A percentile compares a stretch with the other conserved stretches of the same genome.
phyloP scores from a whole-genome alignment of 2,888 invertebrate genomes.

The Plagodis pulveraria region DNA sequence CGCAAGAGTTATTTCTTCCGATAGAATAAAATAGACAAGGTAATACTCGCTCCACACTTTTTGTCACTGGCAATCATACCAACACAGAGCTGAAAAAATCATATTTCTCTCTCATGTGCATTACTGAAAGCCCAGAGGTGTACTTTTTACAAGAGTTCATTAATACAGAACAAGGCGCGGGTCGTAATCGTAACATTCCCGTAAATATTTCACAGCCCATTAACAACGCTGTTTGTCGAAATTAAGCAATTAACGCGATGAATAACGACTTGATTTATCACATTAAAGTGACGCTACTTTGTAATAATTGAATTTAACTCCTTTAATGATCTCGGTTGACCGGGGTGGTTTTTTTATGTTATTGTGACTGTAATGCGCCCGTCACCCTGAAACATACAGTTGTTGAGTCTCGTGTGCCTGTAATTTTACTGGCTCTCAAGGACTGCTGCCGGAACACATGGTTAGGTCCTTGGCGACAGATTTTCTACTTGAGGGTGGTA shows the following conservation, averaged over 20 bases:
- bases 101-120: not conserved
- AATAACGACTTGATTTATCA: conserved; percentile 40
- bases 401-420: no score
- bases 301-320: conserved; percentile 35
- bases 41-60: no score
- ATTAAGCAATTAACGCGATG: conserved; percentile 45
- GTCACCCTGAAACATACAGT: no score
- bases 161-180: not conserved
- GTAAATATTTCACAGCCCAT: conserved; percentile 33
- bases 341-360: not conserved
- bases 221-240: conserved; percentile 33
- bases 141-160: conserved; percentile 2
- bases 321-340: conserved; percentile 11
- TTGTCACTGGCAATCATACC: no score
- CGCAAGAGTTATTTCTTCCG: no score
- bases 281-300: conserved; percentile 29
- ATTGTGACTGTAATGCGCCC: no score
- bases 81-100: no score
- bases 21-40: no score
- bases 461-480: no score
- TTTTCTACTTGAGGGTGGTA: no score
- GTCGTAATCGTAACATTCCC: conserved; percentile 9
- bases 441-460: no score
- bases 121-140: not conserved
- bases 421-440: no score